Conservation (phyloP, 2,113 vertebrate species). For the Zootoca vivipara region DNA sequence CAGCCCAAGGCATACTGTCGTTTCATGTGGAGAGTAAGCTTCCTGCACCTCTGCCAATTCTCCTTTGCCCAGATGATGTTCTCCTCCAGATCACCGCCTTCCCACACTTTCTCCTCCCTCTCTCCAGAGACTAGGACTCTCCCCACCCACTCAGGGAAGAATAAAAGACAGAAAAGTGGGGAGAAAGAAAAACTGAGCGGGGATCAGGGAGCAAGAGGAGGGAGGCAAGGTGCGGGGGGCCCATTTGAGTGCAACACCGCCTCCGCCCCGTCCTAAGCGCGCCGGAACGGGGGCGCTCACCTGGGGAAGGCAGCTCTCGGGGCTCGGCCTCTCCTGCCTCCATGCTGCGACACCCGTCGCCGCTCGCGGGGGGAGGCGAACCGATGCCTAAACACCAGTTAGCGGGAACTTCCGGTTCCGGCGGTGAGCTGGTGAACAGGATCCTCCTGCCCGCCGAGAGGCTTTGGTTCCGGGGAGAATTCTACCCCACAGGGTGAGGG, state of each 20-base stretch:
- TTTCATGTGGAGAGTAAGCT: too few species aligned
- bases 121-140: too few species aligned
- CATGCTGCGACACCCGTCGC: not conserved
- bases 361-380: too few species aligned
- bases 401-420: not conserved
- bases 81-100: too few species aligned
- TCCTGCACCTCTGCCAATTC: too few species aligned
- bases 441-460: not conserved
- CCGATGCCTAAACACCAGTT: too few species aligned
- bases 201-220: not conserved
- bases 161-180: not conserved
- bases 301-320: not conserved
- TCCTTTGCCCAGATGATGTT: too few species aligned
- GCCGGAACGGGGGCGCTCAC: not conserved
- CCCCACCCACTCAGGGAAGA: not conserved
- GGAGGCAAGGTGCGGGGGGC: not conserved
- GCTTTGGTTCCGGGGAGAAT: conserved; percentile 12
- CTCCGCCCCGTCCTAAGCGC: not conserved
- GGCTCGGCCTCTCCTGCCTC: not conserved
- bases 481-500: accelerated
- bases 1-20: too few species aligned
- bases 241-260: not conserved
- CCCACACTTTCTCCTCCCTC: too few species aligned
- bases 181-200: too few species aligned
- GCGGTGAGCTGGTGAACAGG: not conserved